phyloP scores from a whole-genome alignment of 2,113 vertebrate genomes.

The Pristiophorus japonicus region DNA sequence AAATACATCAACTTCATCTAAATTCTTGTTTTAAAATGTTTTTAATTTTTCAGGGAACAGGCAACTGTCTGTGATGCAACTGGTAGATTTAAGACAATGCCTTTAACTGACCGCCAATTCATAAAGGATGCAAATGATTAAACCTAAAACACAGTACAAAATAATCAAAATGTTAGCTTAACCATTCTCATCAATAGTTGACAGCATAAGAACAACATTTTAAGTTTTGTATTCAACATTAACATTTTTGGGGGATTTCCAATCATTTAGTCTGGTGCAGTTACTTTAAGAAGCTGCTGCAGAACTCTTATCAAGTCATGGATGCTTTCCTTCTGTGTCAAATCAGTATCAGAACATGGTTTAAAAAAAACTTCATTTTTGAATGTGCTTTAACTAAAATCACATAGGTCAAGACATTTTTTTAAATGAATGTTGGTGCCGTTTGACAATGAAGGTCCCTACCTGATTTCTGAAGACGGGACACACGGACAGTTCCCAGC shows the following conservation, averaged over 20 bases:
- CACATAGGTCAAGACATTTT: slow-evolving; percentile 32
- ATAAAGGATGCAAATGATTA: slow-evolving; percentile 20
- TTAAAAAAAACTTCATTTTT: not conserved
- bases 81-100: not conserved
- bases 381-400: slow-evolving; percentile 32
- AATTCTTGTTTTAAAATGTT: not conserved
- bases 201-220: not conserved
- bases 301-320: not conserved
- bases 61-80: not conserved
- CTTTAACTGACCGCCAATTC: slow-evolving; percentile 16
- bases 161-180: not conserved
- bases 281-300: slow-evolving; percentile 7
- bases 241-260: not conserved
- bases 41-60: not conserved
- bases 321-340: not conserved
- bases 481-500: slow-evolving; percentile 38
- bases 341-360: slow-evolving; percentile 21
- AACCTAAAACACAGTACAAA: slow-evolving; percentile 17
- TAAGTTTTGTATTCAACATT: not conserved
- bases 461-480: slow-evolving; percentile 38
- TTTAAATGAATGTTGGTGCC: slow-evolving; percentile 28
- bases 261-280: slow-evolving; percentile 8
- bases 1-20: not conserved
- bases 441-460: slow-evolving; percentile 35
- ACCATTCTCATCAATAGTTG: not conserved